Conservation (phyloP, 1,140 invertebrate genomes). For the Nephila pilipes region DNA sequence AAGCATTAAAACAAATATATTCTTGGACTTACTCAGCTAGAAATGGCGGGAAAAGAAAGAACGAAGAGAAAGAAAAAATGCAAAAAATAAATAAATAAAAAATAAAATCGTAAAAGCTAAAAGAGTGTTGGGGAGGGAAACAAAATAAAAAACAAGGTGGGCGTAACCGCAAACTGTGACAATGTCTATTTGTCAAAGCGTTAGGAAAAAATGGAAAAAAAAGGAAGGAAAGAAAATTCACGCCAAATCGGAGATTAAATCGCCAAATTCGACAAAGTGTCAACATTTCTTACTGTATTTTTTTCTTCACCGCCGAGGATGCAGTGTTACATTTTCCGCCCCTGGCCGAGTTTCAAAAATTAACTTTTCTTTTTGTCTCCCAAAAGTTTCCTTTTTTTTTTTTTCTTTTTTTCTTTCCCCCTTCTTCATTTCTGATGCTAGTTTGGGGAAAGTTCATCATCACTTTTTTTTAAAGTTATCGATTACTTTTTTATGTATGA, state of each 20-base stretch:
- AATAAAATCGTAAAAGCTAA: not conserved
- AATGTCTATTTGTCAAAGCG: constrained; percentile 62
- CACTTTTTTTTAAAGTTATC: not conserved
- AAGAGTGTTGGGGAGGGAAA: not conserved
- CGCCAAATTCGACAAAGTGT: constrained; percentile 67
- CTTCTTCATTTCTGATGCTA: not conserved
- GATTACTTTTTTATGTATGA: not conserved
- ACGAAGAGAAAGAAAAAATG: too few species aligned
- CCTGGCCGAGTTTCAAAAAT: constrained; percentile 60
- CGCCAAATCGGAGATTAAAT: constrained; percentile 68
- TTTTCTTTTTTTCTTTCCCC: not conserved
- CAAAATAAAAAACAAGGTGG: constrained; percentile 21
- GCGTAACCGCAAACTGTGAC: constrained; percentile 61
- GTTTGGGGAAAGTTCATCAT: not conserved
- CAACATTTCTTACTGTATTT: constrained; percentile 47
- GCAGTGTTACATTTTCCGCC: constrained; percentile 26
- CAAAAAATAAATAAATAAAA: not conserved
- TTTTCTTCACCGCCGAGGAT: not conserved
- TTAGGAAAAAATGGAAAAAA: not conserved
- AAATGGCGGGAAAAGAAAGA: not conserved
- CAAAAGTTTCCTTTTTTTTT: not conserved
- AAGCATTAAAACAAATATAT: constrained; percentile 38
- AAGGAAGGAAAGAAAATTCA: constrained; percentile 8
- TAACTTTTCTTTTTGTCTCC: constrained; percentile 31
- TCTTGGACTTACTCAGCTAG: not conserved